Evolutionary conservation across 2,797 vertebrate species (phyloP), one percentile per base, ranked within the genome.

Genomic region (Mormyrops boulengeri): DNA sequence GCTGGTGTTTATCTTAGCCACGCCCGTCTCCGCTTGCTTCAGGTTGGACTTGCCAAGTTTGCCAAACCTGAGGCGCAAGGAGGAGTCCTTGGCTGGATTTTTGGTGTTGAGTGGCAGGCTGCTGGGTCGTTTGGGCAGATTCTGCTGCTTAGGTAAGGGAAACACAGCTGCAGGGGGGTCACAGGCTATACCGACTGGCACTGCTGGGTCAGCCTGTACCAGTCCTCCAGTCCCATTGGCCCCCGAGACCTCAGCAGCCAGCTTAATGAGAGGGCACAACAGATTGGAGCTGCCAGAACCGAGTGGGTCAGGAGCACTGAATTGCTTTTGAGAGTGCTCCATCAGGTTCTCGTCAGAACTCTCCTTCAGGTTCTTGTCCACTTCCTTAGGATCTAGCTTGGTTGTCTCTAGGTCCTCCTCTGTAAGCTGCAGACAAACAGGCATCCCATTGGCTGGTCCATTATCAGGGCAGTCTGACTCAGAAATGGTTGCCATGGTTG

Each of bases 261-360:
- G 95, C 89, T 96, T 97, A 92, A 97, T 96, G 89, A 97, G 95
- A 0, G 96, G 96, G 89, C 97, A 97, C 34, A 99, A 97, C 88
- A 99, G 94, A 93, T 97, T 97, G 91, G 97, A 98, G 91, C 96
- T 97, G 62, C 97, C 98, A 26, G 97, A 98, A 93, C 97, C 97
- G 49, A 98, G 95, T 0, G 96, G 97, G 92, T 99, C 98, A 1
- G 97, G 97, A 1, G 97, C 98, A 11, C 98, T 99, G 93, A 99
- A 99, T 94, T 99, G 98, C 92, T 99, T 99, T 92, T 99, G 97
- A 0, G 98, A 99, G 93, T 98, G 97, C 93, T 99, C 98, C 98
- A 99, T 99, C 90, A 99, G 95, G 93, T 99, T 99, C 95, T 99
- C 98, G 80, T 99, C 98, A 0, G 99, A 99, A 93, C 99, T 99